These are phyloP conservation scores for Zygogramma bicolorata DNA, from an alignment of 2,888 invertebrate genomes.

Conservation along the genomic window DNA sequence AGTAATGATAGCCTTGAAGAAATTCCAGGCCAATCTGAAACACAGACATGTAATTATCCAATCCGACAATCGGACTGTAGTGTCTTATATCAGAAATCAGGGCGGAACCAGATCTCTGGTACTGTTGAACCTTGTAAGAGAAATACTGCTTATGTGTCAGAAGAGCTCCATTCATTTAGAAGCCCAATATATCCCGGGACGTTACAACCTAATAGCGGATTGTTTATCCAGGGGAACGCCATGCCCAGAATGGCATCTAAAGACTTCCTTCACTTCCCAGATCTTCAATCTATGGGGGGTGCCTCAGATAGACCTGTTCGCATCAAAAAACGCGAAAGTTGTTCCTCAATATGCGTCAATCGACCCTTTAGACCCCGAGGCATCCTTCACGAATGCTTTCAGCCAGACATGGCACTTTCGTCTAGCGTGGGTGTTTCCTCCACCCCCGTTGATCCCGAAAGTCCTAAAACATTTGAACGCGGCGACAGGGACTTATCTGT, in stretches of 20 bases:
- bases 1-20: not conserved
- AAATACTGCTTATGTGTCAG: too few relatives aligned
- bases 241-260: conserved; percentile 51
- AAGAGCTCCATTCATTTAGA: too few relatives aligned
- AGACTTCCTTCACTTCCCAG: not conserved
- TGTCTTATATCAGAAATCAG: too few relatives aligned
- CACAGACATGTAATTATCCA: too few relatives aligned
- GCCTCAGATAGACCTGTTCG: conserved; percentile 45
- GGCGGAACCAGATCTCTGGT: too few relatives aligned
- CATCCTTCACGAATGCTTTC: conserved; percentile 41
- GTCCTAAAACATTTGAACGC: conserved; percentile 49
- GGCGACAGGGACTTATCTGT: conserved; percentile 41
- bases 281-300: conserved; percentile 30
- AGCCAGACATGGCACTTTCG: conserved; percentile 40
- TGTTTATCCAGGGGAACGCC: too few relatives aligned
- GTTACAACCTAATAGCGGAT: too few relatives aligned
- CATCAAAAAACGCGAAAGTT: conserved; percentile 34
- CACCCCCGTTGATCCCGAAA: conserved; percentile 51
- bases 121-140: too few relatives aligned
- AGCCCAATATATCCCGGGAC: too few relatives aligned
- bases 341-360: conserved; percentile 37
- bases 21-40: too few relatives aligned
- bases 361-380: conserved; percentile 26
- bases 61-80: too few relatives aligned
- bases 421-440: conserved; percentile 54